Evolutionary conservation across 2,888 invertebrate species (phyloP).

Genomic region (Tanypteryx hageni): DNA sequence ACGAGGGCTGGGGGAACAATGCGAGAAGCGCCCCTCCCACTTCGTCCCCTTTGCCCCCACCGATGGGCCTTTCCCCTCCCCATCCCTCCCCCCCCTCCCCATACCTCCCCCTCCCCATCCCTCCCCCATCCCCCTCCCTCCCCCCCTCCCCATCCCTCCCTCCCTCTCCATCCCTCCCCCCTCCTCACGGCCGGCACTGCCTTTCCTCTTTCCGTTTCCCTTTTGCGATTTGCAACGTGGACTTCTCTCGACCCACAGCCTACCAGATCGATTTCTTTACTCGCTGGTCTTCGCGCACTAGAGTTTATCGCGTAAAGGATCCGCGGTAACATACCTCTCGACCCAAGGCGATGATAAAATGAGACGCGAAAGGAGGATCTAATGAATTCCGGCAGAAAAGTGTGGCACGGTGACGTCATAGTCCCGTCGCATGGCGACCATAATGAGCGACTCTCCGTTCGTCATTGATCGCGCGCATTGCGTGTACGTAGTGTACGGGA

Average conservation of each 20-base stretch:
- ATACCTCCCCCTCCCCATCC: no score
- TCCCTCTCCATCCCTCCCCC: not conserved
- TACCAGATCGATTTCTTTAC: not conserved
- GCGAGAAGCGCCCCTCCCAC: no score
- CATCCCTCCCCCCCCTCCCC: no score
- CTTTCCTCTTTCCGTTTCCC: not conserved
- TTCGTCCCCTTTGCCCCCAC: no score
- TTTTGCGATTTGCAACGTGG: no score
- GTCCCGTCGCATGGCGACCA: conserved; percentile 4
- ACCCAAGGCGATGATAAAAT: not conserved
- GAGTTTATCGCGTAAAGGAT: not conserved
- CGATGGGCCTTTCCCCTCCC: no score
- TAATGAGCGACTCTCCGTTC: not conserved
- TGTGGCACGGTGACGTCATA: not conserved
- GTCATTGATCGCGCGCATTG: not conserved
- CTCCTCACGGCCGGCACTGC: not conserved
- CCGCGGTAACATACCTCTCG: not conserved
- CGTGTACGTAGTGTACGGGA: not conserved
- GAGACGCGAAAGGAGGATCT: not conserved
- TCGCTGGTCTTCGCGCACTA: not conserved
- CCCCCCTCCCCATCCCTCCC: no score
- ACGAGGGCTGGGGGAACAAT: no score
- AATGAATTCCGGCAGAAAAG: not conserved
- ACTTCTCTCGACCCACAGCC: not conserved
- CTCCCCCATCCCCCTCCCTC: no score